Conservation (phyloP, 2,888 invertebrate species). For the Torymus aiolomorphi region DNA sequence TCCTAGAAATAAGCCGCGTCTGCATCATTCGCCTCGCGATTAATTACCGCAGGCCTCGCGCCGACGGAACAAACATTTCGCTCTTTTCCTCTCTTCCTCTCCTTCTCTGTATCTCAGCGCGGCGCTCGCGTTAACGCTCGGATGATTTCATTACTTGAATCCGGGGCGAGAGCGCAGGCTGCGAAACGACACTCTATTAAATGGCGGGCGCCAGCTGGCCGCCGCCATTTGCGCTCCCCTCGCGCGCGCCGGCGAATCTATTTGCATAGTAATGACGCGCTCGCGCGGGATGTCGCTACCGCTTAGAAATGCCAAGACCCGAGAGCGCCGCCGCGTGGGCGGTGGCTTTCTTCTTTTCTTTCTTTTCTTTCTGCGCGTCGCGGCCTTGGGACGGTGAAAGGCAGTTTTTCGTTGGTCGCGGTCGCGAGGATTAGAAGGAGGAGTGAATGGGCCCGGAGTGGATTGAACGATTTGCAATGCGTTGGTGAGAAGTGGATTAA, state of each 20-base stretch:
- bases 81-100: no score
- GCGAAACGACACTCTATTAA: slow-evolving; percentile 66
- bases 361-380: not conserved
- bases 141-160: slow-evolving; percentile 72
- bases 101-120: no score
- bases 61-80: no score
- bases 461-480: slow-evolving; percentile 37
- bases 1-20: no score
- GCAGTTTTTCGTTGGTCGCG: no score
- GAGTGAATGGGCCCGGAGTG: not conserved
- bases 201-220: slow-evolving; percentile 71
- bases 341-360: no score
- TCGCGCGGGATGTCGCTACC: not conserved
- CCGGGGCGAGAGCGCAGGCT: slow-evolving; percentile 59
- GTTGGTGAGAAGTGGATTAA: no score
- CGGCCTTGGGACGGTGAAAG: not conserved
- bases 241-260: slow-evolving; percentile 70
- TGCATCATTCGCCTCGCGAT: no score
- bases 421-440: no score
- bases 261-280: slow-evolving; percentile 74
- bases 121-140: slow-evolving; percentile 64
- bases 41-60: no score
- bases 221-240: slow-evolving; percentile 68
- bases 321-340: not conserved
- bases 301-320: slow-evolving; percentile 30